phyloP scores from a whole-genome alignment of 2,888 invertebrate genomes.

The Tyria jacobaeae region DNA sequence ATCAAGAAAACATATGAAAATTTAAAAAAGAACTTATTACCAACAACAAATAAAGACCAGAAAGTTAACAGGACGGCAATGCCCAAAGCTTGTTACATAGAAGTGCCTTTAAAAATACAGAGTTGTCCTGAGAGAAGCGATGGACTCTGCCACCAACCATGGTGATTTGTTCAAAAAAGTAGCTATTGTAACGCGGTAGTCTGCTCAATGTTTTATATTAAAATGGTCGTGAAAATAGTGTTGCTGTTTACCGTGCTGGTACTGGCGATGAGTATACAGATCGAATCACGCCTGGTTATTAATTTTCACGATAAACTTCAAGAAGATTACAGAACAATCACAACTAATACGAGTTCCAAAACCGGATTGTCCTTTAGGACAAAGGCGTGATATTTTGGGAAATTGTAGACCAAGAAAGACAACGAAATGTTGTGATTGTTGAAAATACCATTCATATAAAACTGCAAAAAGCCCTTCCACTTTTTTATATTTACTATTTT shows the following conservation, averaged over 20 bases:
- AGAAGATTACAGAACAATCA: slow-evolving; percentile 49
- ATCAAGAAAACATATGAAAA: slow-evolving; percentile 49
- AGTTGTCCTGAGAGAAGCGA: slow-evolving; percentile 59
- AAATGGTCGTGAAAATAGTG: slow-evolving; percentile 19
- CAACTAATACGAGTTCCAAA: slow-evolving; percentile 74
- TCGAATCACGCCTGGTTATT: slow-evolving; percentile 40
- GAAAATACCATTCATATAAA: background rate
- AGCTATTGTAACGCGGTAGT: slow-evolving; percentile 58
- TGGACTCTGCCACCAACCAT: slow-evolving; percentile 74
- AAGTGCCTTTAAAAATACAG: slow-evolving; percentile 66
- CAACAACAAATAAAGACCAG: slow-evolving; percentile 9
- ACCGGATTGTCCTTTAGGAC: slow-evolving; percentile 61
- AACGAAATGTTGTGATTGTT: too few relatives aligned
- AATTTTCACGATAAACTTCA: slow-evolving; percentile 54
- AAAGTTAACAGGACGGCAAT: slow-evolving; percentile 23
- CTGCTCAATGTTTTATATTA: slow-evolving; percentile 52
- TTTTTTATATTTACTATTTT: background rate
- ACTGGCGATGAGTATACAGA: slow-evolving; percentile 28
- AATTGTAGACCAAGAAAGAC: slow-evolving; percentile 56
- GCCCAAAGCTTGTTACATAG: slow-evolving; percentile 66
- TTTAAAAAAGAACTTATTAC: slow-evolving; percentile 21
- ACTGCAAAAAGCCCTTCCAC: background rate
- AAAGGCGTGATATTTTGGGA: slow-evolving; percentile 62
- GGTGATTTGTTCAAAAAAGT: slow-evolving; percentile 55
- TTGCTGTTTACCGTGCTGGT: slow-evolving; percentile 46